Percentiles rank a stretch among this genome's conserved stretches.
These are phyloP conservation scores for Condylura cristata DNA, from an alignment of 2,113 vertebrate genomes.

Conservation along the genomic window DNA sequence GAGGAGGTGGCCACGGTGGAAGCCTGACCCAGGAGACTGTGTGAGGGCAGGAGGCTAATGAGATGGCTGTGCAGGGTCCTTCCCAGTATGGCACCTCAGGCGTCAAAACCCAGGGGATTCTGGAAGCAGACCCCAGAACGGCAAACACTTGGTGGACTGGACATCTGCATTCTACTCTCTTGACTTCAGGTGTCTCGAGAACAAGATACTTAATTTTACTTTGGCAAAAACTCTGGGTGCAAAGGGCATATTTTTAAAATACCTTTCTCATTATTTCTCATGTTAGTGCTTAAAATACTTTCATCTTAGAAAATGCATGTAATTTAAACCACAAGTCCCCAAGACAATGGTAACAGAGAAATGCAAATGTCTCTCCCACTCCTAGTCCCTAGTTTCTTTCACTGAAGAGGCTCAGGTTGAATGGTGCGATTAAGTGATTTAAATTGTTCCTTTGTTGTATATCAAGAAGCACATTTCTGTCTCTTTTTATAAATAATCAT, in stretches of 20 bases:
- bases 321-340: not conserved
- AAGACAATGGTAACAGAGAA: not conserved
- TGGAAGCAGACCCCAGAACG: accelerated
- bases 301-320: not conserved
- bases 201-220: not conserved
- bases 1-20: not conserved
- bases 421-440: not conserved
- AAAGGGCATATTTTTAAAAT: not conserved
- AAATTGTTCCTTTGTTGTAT: not conserved
- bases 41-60: not conserved
- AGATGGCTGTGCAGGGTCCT: too few relatives aligned
- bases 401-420: not conserved
- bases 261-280: not conserved
- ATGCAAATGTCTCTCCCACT: not conserved
- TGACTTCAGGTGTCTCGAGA: not conserved
- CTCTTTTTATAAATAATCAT: not conserved
- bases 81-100: accelerated
- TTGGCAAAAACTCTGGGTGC: not conserved
- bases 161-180: not conserved
- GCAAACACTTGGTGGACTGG: not conserved
- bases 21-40: not conserved
- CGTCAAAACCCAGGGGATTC: not conserved
- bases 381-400: not conserved
- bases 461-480: not conserved
- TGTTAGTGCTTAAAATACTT: not conserved